These are phyloP conservation scores for Tympanuchus pallidicinctus DNA, from an alignment of 2,113 vertebrate genomes.

Conservation along the genomic window DNA sequence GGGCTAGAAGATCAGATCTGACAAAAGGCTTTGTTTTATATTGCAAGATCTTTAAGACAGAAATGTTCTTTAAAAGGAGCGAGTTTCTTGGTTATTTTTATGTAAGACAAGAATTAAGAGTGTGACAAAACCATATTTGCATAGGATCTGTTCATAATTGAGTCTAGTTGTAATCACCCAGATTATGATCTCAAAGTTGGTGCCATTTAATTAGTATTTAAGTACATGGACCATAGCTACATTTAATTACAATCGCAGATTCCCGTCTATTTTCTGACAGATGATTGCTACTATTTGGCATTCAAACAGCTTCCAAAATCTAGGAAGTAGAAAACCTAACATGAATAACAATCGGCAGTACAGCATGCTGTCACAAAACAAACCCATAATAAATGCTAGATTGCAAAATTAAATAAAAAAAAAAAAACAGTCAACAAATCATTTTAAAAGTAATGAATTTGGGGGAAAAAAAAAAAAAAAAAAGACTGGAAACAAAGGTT, in stretches of 20 bases:
- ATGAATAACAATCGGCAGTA: slow-evolving; percentile 55
- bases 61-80: slow-evolving; percentile 40
- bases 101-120: background rate
- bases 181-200: background rate
- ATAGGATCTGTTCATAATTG: background rate
- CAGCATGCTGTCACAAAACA: slow-evolving; percentile 26
- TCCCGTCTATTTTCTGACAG: slow-evolving; percentile 12
- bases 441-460: background rate
- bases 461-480: background rate
- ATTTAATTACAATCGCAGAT: slow-evolving; percentile 21
- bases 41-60: slow-evolving; percentile 46
- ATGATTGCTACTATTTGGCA: slow-evolving; percentile 22
- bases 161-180: background rate
- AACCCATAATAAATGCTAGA: background rate
- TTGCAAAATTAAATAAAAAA: background rate
- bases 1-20: background rate
- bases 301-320: slow-evolving; percentile 22
- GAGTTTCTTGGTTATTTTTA: slow-evolving; percentile 34
- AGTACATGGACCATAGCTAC: background rate
- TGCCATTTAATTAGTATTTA: slow-evolving; percentile 34
- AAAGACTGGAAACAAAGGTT: background rate
- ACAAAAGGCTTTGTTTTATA: slow-evolving; percentile 47
- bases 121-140: background rate
- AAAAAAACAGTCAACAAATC: background rate
- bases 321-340: background rate